Percentiles rank a stretch among this genome's conserved stretches.
Conservation (phyloP, 2,113 vertebrate genomes). For the Corydoras sp. region DNA sequence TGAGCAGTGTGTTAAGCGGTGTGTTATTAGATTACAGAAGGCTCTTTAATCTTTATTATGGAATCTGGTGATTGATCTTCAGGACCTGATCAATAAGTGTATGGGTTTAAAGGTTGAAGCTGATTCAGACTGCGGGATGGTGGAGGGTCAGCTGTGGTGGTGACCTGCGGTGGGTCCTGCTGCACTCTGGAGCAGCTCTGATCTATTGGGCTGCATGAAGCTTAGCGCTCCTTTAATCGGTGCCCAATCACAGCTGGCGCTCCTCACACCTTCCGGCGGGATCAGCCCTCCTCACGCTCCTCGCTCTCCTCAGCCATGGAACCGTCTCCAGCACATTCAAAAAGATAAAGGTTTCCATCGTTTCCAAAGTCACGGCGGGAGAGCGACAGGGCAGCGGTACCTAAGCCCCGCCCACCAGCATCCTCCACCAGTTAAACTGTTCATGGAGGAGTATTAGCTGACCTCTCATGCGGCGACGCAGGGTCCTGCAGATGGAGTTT, state of each 20-base stretch:
- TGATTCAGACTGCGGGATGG: too few species aligned
- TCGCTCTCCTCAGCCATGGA: conserved; percentile 18
- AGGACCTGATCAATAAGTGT: too few species aligned
- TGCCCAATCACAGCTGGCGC: conserved; percentile 20
- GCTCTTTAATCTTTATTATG: too few species aligned
- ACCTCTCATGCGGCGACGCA: too few species aligned
- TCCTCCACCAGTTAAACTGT: too few species aligned
- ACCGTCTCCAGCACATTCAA: conserved; percentile 12
- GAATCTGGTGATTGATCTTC: too few species aligned
- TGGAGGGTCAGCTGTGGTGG: background rate
- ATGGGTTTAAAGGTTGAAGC: too few species aligned
- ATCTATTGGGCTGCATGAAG: background rate
- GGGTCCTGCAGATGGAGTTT: too few species aligned
- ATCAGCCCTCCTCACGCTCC: conserved; percentile 9
- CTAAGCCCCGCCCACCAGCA: background rate
- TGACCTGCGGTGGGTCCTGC: background rate
- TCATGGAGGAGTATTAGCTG: too few species aligned
- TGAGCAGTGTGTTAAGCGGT: too few species aligned
- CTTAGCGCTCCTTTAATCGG: conserved; percentile 27
- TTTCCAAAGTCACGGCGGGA: conserved; percentile 7
- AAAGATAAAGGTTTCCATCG: conserved; percentile 27
- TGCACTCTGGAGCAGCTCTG: conserved; percentile 34
- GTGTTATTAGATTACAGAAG: too few species aligned
- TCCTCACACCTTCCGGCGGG: conserved; percentile 9
- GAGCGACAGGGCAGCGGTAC: background rate